A percentile compares a stretch with the other conserved stretches of the same genome.
Conservation (phyloP, 2,888 invertebrate species). For the Diarsia rubi region DNA sequence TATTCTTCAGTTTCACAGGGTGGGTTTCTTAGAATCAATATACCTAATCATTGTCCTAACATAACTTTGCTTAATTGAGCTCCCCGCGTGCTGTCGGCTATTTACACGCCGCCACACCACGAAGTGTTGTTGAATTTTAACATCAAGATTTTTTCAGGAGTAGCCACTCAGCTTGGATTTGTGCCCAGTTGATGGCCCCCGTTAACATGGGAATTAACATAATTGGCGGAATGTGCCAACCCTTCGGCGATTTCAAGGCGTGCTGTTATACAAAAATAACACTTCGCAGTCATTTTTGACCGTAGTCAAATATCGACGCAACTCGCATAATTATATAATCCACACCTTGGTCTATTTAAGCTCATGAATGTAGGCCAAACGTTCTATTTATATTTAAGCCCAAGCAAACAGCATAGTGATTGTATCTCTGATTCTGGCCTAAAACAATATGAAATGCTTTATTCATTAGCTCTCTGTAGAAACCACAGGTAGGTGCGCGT, state of each 20-base stretch:
- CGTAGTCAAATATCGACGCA: conserved; percentile 11
- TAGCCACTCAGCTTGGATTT: neutral
- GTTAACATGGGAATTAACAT: neutral
- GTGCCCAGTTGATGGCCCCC: neutral
- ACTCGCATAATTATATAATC: neutral
- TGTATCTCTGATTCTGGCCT: conserved; percentile 46
- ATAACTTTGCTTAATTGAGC: no score
- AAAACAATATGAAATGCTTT: conserved; percentile 51
- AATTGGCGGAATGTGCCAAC: neutral
- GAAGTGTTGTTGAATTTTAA: neutral
- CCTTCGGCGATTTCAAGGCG: neutral
- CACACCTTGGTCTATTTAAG: conserved; percentile 29
- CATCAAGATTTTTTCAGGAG: neutral
- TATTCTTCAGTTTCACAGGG: no score
- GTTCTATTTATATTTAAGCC: conserved; percentile 51
- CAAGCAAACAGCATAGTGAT: conserved; percentile 32
- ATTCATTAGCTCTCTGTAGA: conserved; percentile 34
- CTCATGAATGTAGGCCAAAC: conserved; percentile 52
- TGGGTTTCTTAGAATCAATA: no score
- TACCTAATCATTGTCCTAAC: no score
- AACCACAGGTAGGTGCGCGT: neutral
- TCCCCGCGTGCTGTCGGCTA: no score
- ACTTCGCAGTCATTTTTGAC: conserved; percentile 4
- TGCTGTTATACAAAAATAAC: neutral
- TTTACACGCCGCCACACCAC: no score